Percentiles rank a stretch among this genome's conserved stretches.
These are phyloP conservation scores for Parambassis ranga DNA, from an alignment of 2,797 vertebrate genomes.

Conservation along the genomic window DNA sequence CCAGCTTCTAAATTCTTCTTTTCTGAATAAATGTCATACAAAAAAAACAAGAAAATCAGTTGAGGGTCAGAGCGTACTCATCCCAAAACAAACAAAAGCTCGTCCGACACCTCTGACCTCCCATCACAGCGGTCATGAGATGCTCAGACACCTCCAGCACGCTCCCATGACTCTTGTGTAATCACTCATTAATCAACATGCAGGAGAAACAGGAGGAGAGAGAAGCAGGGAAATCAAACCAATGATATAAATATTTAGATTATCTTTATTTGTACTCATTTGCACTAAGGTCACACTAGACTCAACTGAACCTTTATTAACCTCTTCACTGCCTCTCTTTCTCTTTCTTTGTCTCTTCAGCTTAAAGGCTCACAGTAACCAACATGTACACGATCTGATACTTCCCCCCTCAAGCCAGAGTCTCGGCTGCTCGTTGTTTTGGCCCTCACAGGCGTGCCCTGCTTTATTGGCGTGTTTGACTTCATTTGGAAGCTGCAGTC, in stretches of 20 bases:
- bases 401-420: constrained; percentile 14
- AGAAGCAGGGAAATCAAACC: not conserved
- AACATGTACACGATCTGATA: not conserved
- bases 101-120: constrained; percentile 21
- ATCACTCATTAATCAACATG: constrained; percentile 15
- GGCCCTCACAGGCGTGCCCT: not conserved
- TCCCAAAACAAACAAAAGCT: constrained; percentile 54
- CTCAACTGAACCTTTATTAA: not conserved
- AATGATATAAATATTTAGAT: not conserved
- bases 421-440: constrained; percentile 6
- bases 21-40: too few species aligned
- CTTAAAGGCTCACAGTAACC: constrained; percentile 3
- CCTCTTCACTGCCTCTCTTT: not conserved
- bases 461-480: not conserved
- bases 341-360: not conserved
- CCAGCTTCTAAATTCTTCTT: too few species aligned
- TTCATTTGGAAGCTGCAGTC: constrained; percentile 12
- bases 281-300: not conserved
- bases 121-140: constrained; percentile 41
- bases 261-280: not conserved
- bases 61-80: constrained; percentile 4
- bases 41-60: too few species aligned
- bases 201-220: not conserved
- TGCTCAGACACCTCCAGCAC: constrained; percentile 1
- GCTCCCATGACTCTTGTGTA: constrained; percentile 45